Evolutionary conservation across 35 echinoderm and acorn worm genomes (phyloP), one percentile per base, ranked within the genome.

Genomic region (Apostichopus californicus): DNA sequence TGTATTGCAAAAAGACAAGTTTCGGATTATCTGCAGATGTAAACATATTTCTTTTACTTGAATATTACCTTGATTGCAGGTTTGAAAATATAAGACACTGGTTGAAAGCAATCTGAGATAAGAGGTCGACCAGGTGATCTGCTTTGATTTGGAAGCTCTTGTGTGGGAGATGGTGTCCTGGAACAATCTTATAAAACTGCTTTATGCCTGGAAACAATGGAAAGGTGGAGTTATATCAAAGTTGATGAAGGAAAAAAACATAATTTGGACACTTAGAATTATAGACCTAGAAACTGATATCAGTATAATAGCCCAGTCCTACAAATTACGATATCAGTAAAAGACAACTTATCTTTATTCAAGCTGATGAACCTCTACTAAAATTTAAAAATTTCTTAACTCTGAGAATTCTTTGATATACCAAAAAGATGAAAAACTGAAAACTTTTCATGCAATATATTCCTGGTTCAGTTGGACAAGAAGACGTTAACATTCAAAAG

Each of bases 51-150:
- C 34, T 46, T 46, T 3, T 46, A 46, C 34, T 46, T 46, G 46
- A 83, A 83, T 10, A 55, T 18, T 85, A 96, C 97, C 97, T 98
- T 90, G 91, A 95, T 61, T 96, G 95, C 0, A 96, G 79, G 81
- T 99, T 99, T 58, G 97, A 99, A 77, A 96, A 99, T 24, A 99
- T 87, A 13, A 99, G 92, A 72, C 97, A 99, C 91, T 99, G 97
- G 81, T 92, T 96, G 85, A 99, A 99, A 20, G 97, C 92, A 17
- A 99, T 93, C 65, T 95, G 95, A 78, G 93, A 81, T 57, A 99
- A 57, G 15, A 99, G 78, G 34, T 92, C n/a, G 28, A 96, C 34
- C 6, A 99, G 93, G 6, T 96, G 82, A 24, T 93, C 77, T 52
- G 95, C 97, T 90, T 99, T 98, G 87, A 96, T 87, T 54, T 94